Evolutionary conservation across 2,888 invertebrate genomes (phyloP).

Genomic region (Sphaeridia pumilis): DNA sequence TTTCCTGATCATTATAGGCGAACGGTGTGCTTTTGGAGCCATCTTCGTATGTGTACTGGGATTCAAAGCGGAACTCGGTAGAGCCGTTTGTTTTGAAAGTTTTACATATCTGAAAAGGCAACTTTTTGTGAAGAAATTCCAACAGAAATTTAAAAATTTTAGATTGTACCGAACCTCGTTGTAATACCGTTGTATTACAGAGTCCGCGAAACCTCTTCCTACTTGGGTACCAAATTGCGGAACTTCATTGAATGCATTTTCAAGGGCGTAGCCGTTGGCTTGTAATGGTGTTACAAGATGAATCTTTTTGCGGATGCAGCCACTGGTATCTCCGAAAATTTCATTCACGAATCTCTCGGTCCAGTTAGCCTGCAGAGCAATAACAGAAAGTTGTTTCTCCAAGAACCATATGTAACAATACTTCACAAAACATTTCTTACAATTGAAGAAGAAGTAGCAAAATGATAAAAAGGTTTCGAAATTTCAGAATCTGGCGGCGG

Average conservation of each 20-base stretch:
- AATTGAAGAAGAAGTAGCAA: no score
- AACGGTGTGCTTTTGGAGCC: background rate
- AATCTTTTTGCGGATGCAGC: background rate
- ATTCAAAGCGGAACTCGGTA: background rate
- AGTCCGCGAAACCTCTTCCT: no score
- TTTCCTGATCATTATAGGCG: background rate
- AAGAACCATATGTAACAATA: no score
- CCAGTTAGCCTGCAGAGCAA: background rate
- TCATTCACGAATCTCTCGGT: background rate
- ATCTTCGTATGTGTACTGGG: background rate
- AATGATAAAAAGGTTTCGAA: no score
- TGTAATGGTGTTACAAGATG: background rate
- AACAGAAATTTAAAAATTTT: no score
- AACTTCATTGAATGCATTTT: no score
- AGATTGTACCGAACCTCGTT: no score
- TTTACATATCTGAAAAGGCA: no score
- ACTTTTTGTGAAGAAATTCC: background rate
- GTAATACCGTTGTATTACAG: no score
- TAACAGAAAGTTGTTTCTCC: background rate
- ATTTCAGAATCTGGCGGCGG: background rate
- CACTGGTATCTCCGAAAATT: background rate
- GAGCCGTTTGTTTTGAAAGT: background rate
- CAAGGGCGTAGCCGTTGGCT: background rate
- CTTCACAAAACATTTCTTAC: no score
- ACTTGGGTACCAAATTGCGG: no score